These are phyloP conservation scores for Anthopleura sola DNA, from an alignment of 64 coral and sea anemone species.

Conservation along the genomic window DNA sequence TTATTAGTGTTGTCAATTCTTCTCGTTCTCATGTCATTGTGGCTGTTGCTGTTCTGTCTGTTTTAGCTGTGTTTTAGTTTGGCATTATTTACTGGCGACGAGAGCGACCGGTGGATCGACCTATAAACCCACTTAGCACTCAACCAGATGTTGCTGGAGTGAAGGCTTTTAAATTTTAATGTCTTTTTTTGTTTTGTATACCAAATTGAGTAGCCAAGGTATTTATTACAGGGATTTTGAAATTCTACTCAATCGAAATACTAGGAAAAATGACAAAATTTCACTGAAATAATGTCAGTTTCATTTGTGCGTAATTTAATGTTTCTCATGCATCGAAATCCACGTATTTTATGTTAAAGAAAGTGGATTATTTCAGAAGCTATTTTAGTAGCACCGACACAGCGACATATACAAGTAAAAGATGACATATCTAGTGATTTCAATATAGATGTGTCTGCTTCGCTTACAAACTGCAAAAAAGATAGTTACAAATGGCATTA, in stretches of 20 bases:
- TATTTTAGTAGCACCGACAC: background rate
- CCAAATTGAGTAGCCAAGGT: slow-evolving; percentile 14
- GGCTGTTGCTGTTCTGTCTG: background rate
- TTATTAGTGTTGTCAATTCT: background rate
- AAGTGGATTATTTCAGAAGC: background rate
- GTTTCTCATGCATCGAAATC: background rate
- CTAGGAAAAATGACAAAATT: background rate
- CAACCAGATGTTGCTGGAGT: slow-evolving; percentile 2
- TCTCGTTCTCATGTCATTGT: background rate
- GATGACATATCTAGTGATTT: background rate
- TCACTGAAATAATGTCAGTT: background rate
- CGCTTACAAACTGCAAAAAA: background rate
- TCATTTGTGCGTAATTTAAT: background rate
- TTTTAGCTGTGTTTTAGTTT: background rate
- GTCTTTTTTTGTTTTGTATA: slow-evolving; percentile 17
- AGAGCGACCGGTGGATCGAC: background rate
- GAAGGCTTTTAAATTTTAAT: slow-evolving; percentile 24
- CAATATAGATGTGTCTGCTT: background rate
- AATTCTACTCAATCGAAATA: background rate
- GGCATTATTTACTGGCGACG: background rate
- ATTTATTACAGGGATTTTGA: background rate
- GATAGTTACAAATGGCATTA: background rate
- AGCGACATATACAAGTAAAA: background rate
- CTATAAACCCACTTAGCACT: background rate
- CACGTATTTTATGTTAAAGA: background rate